Base-by-base conservation (phyloP, 2,113 vertebrate species). In the Mus spicilegus region DNA sequence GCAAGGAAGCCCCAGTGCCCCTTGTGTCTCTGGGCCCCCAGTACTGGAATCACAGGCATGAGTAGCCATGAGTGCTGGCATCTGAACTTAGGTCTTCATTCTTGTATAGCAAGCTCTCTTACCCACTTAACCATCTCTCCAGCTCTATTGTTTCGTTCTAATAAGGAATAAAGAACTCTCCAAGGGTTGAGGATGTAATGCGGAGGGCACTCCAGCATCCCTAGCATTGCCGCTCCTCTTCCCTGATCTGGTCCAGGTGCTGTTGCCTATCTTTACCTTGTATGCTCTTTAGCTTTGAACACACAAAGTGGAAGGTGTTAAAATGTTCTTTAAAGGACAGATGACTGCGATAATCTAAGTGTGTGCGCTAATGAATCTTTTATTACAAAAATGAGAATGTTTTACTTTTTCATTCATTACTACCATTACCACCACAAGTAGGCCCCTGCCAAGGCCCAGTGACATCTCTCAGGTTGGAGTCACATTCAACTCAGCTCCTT, bases 241-340 rank as follows among this genome's bases (percentile, higher is more conserved):
- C 84, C 54, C 82, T n/a, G 61, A 86, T 56, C 67, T 93, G 73
- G 10, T 24, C 33, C 49, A 88, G 46, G 36, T 61, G 39, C 65
- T 42, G 26, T 2, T 85, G 22, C 54, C n/a, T 61, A 51, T 72
- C 89, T 24, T 92, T 7, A 58, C 22, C 82, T 30, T 36, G 42
- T 69, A 17, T 24, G 28, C 78, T 67, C 87, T 42, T 90, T 61
- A 91, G 19, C 36, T 77, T 77, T 95, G 77, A 95, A 96, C 87
- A 19, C 39, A 95, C 33, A 89, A n/a, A 87, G 13, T 72, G 65
- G 58, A 87, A 73, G n/a, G 72, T 80, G 80, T 78, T 67, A 88
- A 86, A 78, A 84, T 84, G 49, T 90, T 95, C 93, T 67, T 78
- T 75, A 82, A 93, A 51, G 56, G 88, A 80, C 51, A 91, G 42